Conservation (phyloP, 1,140 invertebrate species). For the Drosophila nigrodunni region DNA sequence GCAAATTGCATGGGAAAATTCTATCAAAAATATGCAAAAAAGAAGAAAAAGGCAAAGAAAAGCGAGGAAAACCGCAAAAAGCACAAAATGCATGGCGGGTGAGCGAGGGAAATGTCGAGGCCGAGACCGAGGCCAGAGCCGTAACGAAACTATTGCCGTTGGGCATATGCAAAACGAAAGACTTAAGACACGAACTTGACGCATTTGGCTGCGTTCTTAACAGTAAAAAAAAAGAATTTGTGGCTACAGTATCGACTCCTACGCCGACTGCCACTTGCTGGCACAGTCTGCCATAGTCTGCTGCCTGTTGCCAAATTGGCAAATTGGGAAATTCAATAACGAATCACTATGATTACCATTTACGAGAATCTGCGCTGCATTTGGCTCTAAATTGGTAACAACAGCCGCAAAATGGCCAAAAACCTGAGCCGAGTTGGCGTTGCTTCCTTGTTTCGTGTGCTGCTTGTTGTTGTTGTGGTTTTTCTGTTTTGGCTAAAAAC, state of each 20-base stretch:
- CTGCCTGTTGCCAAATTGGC: slow-evolving; percentile 42
- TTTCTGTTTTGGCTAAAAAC: slow-evolving; percentile 36
- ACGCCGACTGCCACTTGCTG: slow-evolving; percentile 44
- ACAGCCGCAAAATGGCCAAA: slow-evolving; percentile 30
- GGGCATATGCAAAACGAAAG: slow-evolving; percentile 59
- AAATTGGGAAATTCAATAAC: slow-evolving; percentile 74
- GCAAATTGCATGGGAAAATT: slow-evolving; percentile 81
- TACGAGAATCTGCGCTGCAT: slow-evolving; percentile 45
- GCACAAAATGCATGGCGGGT: slow-evolving; percentile 41
- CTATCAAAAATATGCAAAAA: slow-evolving; percentile 75
- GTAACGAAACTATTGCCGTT: neutral
- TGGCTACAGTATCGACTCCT: neutral
- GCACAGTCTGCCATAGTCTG: neutral
- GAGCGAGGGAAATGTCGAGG: slow-evolving; percentile 5
- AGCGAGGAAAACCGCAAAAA: neutral
- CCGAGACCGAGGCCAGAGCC: slow-evolving; percentile 28
- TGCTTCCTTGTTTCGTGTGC: slow-evolving; percentile 65
- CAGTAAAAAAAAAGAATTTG: slow-evolving; percentile 52
- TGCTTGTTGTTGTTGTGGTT: slow-evolving; percentile 17
- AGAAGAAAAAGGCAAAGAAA: neutral
- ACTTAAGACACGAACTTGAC: slow-evolving; percentile 74
- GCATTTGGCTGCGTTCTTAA: slow-evolving; percentile 62
- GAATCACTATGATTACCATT: slow-evolving; percentile 82
- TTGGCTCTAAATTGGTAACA: slow-evolving; percentile 46
- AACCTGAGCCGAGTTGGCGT: slow-evolving; percentile 3